These are phyloP conservation scores for Myzus persicae DNA, from an alignment of 1,140 invertebrate genomes.

Conservation along the genomic window DNA sequence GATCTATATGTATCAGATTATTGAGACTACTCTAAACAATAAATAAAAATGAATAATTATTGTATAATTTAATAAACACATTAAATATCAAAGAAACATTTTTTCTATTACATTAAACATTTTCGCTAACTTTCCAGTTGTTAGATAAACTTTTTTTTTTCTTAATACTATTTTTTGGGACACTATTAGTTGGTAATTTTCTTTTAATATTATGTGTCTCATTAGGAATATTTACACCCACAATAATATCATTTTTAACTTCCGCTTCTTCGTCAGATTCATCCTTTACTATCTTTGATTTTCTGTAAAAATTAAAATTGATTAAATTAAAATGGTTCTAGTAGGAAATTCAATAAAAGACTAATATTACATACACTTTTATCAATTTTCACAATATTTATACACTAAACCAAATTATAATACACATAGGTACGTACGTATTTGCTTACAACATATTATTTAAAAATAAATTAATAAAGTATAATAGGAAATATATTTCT, in stretches of 20 bases:
- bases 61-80: neutral
- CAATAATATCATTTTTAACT: slow-evolving; percentile 19
- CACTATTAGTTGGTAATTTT: neutral
- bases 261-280: slow-evolving; percentile 41
- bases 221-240: neutral
- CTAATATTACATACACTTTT: too few species aligned
- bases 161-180: neutral
- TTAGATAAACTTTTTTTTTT: slow-evolving; percentile 34
- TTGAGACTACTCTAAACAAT: neutral
- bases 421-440: neutral
- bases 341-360: neutral
- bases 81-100: neutral
- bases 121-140: slow-evolving; percentile 39
- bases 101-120: neutral
- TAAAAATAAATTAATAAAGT: too few species aligned
- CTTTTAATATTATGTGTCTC: neutral
- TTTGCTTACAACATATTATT: neutral
- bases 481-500: too few species aligned
- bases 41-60: neutral
- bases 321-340: neutral
- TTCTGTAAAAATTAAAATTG: slow-evolving; percentile 13
- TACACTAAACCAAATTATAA: neutral
- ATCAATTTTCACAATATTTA: neutral
- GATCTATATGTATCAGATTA: neutral
- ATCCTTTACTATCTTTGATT: slow-evolving; percentile 17